These are phyloP conservation scores for Chelonus formosanus DNA, from an alignment of 2,888 invertebrate genomes.

Conservation along the genomic window DNA sequence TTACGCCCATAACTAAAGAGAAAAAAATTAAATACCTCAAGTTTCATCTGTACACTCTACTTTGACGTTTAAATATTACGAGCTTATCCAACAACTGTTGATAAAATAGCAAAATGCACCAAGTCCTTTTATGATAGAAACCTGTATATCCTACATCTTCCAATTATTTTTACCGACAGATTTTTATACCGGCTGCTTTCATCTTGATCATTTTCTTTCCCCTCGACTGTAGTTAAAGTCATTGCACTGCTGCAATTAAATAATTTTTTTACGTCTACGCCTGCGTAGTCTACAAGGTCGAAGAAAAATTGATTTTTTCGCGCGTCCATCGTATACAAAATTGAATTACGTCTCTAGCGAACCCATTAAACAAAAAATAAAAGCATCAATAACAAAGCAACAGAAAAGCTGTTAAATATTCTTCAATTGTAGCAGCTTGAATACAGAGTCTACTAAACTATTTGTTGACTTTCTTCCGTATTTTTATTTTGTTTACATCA, in stretches of 20 bases:
- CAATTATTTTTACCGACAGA: neutral
- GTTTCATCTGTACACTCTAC: no score
- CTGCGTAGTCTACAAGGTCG: slow-evolving; percentile 28
- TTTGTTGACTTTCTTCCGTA: no score
- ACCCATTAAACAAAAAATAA: slow-evolving; percentile 33
- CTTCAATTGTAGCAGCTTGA: no score
- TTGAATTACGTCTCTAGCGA: slow-evolving; percentile 49
- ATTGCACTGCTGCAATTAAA: neutral
- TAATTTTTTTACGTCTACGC: slow-evolving; percentile 43
- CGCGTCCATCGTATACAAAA: slow-evolving; percentile 47
- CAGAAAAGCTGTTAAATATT: no score
- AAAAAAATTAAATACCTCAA: neutral
- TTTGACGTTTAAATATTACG: no score
- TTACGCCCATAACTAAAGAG: neutral
- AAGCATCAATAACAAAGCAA: slow-evolving; percentile 3
- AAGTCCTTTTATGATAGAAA: no score
- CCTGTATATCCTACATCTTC: no score
- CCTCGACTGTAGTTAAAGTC: neutral
- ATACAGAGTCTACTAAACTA: no score
- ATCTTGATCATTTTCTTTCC: no score
- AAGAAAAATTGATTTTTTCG: slow-evolving; percentile 51
- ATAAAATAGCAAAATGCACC: no score
- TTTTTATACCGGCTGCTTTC: neutral
- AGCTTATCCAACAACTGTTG: no score
- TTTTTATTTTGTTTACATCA: no score